These are phyloP conservation scores for Noctua fimbriata DNA, from an alignment of 2,888 invertebrate genomes.

Conservation along the genomic window DNA sequence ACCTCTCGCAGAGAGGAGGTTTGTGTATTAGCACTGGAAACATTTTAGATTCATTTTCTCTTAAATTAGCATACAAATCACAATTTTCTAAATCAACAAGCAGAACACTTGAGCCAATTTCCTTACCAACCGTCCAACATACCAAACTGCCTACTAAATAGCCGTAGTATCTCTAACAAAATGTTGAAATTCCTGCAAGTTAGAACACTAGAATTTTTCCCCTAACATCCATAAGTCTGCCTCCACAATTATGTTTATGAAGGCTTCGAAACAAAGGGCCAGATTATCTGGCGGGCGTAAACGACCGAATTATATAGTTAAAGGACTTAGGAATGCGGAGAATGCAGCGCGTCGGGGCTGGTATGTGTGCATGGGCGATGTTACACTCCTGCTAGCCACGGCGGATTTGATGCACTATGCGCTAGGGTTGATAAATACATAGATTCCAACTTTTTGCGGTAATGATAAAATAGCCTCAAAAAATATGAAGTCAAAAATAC, in stretches of 20 bases:
- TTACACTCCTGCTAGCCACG: constrained; percentile 47
- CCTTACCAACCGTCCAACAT: constrained; percentile 9
- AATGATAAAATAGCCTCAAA: neutral
- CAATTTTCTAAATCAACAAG: constrained; percentile 38
- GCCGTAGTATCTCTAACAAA: constrained; percentile 48
- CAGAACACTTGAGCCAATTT: constrained; percentile 48
- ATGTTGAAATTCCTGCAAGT: constrained; percentile 64
- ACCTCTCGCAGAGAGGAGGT: neutral
- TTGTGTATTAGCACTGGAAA: neutral
- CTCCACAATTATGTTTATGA: constrained; percentile 83
- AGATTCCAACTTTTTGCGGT: neutral
- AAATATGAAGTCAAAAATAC: too few relatives aligned
- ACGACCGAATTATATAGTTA: constrained; percentile 86
- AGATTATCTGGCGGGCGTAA: constrained; percentile 83
- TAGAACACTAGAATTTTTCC: constrained; percentile 68
- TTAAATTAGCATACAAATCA: constrained; percentile 2
- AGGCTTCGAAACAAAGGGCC: constrained; percentile 81
- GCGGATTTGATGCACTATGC: constrained; percentile 45
- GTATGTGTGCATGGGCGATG: constrained; percentile 54
- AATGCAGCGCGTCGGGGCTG: constrained; percentile 72
- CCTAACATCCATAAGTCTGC: constrained; percentile 76
- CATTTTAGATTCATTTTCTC: neutral
- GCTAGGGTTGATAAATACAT: neutral
- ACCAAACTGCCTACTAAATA: constrained; percentile 28
- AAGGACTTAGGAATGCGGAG: constrained; percentile 74